These are phyloP conservation scores for Spilosoma lubricipeda DNA, from an alignment of 2,888 invertebrate species.

Conservation along the genomic window DNA sequence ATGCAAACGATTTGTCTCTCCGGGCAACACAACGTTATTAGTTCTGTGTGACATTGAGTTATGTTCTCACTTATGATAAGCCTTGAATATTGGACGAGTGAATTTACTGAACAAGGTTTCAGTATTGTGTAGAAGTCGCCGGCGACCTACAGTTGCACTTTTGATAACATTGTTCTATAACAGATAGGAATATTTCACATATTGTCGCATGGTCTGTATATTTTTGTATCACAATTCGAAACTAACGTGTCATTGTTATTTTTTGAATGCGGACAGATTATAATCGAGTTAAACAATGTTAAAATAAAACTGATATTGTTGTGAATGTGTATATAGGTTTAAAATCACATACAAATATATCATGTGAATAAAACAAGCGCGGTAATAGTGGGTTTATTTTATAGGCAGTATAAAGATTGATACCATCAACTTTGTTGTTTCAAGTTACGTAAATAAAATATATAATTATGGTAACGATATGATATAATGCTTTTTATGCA, in stretches of 20 bases:
- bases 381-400: slow-evolving; percentile 7
- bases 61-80: slow-evolving; percentile 60
- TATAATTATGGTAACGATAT: background rate
- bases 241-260: slow-evolving; percentile 44
- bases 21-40: slow-evolving; percentile 56
- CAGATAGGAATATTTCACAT: slow-evolving; percentile 46
- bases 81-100: slow-evolving; percentile 67
- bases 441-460: background rate
- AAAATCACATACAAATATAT: slow-evolving; percentile 10
- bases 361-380: slow-evolving; percentile 1
- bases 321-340: slow-evolving; percentile 22
- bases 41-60: slow-evolving; percentile 67
- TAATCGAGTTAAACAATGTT: slow-evolving; percentile 22
- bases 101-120: slow-evolving; percentile 58
- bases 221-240: slow-evolving; percentile 39
- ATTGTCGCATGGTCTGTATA: slow-evolving; percentile 47
- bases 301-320: slow-evolving; percentile 22
- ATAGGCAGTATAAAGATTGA: slow-evolving; percentile 6
- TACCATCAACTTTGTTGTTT: background rate
- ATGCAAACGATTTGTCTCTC: slow-evolving; percentile 53
- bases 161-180: slow-evolving; percentile 65
- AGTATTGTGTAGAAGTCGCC: slow-evolving; percentile 53
- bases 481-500: slow-evolving; percentile 1
- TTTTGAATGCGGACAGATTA: slow-evolving; percentile 29
- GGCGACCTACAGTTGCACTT: slow-evolving; percentile 50